Evolutionary conservation across 2,113 vertebrate species (phyloP), one percentile per base, ranked within the genome.

Genomic region (Atlantisia rogersi): DNA sequence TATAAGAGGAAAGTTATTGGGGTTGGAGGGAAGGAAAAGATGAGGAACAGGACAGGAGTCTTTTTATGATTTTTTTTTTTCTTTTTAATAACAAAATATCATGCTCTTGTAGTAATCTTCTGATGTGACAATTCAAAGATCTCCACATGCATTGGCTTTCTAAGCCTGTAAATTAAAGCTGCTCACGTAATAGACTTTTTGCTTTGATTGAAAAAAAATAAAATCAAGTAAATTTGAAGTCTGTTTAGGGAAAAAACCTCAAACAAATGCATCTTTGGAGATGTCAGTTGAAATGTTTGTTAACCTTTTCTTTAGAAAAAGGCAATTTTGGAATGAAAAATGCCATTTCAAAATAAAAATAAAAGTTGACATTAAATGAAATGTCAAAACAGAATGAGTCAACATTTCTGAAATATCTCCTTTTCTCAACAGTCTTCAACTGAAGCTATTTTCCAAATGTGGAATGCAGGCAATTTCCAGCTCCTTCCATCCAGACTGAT

Each of bases 311-410:
- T 84, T 94, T 86, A 93, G 67, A 88, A 86, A 77, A 87, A 92
- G 42, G 62, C 60, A 90, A 70, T 81, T 89, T 86, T 84, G 68
- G 86, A 88, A 89, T 55, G 80, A 94, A 91, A 94, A 94, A 95
- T 91, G 83, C 31, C 79, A 81, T 84, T 95, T 83, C 60, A 92
- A 94, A 96, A 92, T 63, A 92, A 94, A 92, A 96, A 91, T 81
- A 89, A 89, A 92, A 92, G 76, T 64, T 97, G 93, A 86, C 94
- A 91, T 95, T 95, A 96, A 95, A 88, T 88, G 75, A 94, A 95
- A 97, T 94, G 86, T 95, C 94, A 97, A 95, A 95, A 83, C 68
- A 92, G 79, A 83, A 71, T 97, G 94, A 97, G 59, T 96, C 92
- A 96, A 81, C 68, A n/a, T 90, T 93, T 93, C 76, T 70, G 77